Conservation (phyloP, 1,140 invertebrate species). For the Ooceraea biroi region DNA sequence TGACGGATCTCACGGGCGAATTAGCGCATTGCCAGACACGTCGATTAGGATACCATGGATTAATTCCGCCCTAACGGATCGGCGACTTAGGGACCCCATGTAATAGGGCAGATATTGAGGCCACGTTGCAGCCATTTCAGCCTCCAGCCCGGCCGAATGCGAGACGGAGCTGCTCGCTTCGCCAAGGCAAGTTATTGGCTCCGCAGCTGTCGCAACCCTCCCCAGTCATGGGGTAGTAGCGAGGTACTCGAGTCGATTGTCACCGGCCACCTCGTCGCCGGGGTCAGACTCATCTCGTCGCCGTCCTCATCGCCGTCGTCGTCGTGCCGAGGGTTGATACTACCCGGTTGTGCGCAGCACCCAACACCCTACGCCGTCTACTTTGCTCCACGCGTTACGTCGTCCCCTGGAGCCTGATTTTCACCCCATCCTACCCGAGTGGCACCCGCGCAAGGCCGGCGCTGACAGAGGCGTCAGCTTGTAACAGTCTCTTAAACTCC, state of each 20-base stretch:
- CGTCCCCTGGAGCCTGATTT: slow-evolving; percentile 69
- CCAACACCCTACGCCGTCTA: slow-evolving; percentile 67
- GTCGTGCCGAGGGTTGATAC: slow-evolving; percentile 80
- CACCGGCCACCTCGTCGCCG: slow-evolving; percentile 82
- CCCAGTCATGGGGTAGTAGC: slow-evolving; percentile 68
- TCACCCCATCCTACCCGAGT: slow-evolving; percentile 72
- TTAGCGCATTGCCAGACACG: not conserved
- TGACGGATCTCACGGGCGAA: not conserved
- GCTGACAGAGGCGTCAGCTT: slow-evolving; percentile 84
- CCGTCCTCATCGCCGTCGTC: slow-evolving; percentile 7
- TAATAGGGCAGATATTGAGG: slow-evolving; percentile 37
- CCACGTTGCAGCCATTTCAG: slow-evolving; percentile 53
- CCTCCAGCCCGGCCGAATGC: slow-evolving; percentile 3
- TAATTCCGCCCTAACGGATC: not conserved
- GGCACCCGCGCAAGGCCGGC: slow-evolving; percentile 77
- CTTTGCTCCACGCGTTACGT: slow-evolving; percentile 57
- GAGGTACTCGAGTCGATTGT: slow-evolving; percentile 83
- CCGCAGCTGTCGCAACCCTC: slow-evolving; percentile 84
- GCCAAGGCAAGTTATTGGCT: slow-evolving; percentile 84
- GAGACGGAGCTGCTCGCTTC: slow-evolving; percentile 38
- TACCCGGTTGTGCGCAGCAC: slow-evolving; percentile 61
- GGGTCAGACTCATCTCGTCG: slow-evolving; percentile 83
- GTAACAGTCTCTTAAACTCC: slow-evolving; percentile 86
- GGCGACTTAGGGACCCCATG: not conserved
- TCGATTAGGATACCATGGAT: slow-evolving; percentile 3